phyloP scores from a whole-genome alignment of 2,113 vertebrate species.

The Gymnocephalus cernua region DNA sequence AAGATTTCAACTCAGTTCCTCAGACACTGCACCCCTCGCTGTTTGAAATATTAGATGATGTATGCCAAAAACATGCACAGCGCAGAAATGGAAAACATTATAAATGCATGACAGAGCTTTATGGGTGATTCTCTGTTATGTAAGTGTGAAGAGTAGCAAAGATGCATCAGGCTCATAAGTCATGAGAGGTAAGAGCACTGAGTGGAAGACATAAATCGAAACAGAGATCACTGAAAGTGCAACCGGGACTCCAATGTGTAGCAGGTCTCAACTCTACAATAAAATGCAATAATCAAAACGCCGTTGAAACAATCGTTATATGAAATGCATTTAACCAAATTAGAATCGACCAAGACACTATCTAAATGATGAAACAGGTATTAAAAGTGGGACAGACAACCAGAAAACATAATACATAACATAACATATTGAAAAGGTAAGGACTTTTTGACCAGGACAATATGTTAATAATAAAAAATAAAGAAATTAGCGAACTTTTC shows the following conservation, averaged over 20 bases:
- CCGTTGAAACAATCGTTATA: neutral
- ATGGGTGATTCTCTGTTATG: conserved; percentile 50
- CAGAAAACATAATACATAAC: too few species aligned
- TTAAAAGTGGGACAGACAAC: too few species aligned
- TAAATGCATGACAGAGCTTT: conserved; percentile 65
- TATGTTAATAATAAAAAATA: too few species aligned
- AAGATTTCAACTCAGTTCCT: conserved; percentile 50
- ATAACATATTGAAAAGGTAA: too few species aligned
- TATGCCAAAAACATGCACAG: conserved; percentile 39
- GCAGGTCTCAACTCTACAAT: neutral
- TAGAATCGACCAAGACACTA: too few species aligned
- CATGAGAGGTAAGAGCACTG: conserved; percentile 6
- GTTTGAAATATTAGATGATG: conserved; percentile 61
- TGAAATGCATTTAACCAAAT: too few species aligned
- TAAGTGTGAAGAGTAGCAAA: conserved; percentile 54
- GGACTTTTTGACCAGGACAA: too few species aligned
- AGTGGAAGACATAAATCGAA: conserved; percentile 32
- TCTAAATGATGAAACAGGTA: too few species aligned
- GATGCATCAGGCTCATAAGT: conserved; percentile 49
- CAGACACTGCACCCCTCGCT: conserved; percentile 41
- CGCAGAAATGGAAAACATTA: conserved; percentile 59
- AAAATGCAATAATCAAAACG: neutral
- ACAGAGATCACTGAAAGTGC: conserved; percentile 43
- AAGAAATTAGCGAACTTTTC: too few species aligned
- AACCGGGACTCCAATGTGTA: neutral